Evolutionary conservation across 2,888 invertebrate species (phyloP).

Genomic region (Drosophila hamatofila): DNA sequence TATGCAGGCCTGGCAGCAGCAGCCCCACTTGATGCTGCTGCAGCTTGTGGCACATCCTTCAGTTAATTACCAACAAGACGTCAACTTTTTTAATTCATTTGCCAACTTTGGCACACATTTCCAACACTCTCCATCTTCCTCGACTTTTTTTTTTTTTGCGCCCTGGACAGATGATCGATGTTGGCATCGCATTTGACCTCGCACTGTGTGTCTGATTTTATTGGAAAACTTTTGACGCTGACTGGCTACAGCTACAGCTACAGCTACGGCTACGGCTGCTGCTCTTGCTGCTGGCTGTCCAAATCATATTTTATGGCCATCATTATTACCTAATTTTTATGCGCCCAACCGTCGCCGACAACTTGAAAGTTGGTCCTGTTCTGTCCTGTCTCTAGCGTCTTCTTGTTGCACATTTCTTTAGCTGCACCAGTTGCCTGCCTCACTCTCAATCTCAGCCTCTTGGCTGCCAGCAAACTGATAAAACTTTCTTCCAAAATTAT

Average conservation of each 20-base stretch:
- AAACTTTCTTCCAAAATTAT: slow-evolving; percentile 69
- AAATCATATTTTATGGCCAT: slow-evolving; percentile 81
- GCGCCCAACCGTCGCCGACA: slow-evolving; percentile 48
- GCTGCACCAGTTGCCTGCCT: slow-evolving; percentile 27
- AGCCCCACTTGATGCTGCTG: background rate
- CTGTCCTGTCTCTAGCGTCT: slow-evolving; percentile 16
- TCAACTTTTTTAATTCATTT: slow-evolving; percentile 78
- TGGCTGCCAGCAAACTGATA: slow-evolving; percentile 71
- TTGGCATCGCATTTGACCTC: slow-evolving; percentile 71
- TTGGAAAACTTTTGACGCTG: slow-evolving; percentile 73
- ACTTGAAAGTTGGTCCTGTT: slow-evolving; percentile 67
- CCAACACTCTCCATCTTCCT: background rate
- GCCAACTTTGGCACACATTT: slow-evolving; percentile 60
- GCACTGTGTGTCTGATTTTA: slow-evolving; percentile 72
- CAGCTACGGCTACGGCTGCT: background rate
- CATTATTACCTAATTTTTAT: slow-evolving; percentile 81
- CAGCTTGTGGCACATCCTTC: slow-evolving; percentile 28
- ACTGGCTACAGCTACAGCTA: background rate
- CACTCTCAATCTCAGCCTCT: slow-evolving; percentile 8
- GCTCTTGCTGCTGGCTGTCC: slow-evolving; percentile 35
- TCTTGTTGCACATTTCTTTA: slow-evolving; percentile 71
- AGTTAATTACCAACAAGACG: slow-evolving; percentile 71
- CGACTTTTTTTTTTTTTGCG: background rate
- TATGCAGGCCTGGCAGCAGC: slow-evolving; percentile 38
- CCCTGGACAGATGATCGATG: slow-evolving; percentile 67